Evolutionary conservation across 2,113 vertebrate genomes (phyloP).

Genomic region (Gopherus flavomarginatus): DNA sequence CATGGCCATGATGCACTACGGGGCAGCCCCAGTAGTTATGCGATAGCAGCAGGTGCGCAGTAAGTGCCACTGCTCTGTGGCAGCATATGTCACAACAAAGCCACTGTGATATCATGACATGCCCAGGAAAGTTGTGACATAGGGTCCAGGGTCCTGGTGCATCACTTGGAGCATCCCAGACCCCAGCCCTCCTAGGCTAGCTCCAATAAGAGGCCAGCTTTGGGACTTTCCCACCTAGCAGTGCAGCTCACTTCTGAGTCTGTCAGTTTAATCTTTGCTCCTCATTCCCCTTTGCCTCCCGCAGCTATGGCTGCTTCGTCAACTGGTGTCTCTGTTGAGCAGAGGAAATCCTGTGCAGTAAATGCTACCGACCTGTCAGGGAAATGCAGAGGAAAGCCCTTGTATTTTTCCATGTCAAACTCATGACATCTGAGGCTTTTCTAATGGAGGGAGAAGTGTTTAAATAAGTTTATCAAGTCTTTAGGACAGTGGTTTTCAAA

Average conservation of each 20-base stretch:
- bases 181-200: background rate
- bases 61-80: background rate
- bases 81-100: background rate
- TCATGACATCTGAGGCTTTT: no score
- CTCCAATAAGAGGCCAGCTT: no score
- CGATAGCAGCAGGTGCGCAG: background rate
- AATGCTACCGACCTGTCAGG: background rate
- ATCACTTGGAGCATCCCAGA: background rate
- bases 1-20: background rate
- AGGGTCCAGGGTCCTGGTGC: no score
- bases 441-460: no score
- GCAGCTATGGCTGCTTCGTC: background rate
- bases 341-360: background rate
- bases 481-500: no score
- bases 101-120: background rate
- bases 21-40: background rate
- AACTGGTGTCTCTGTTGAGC: background rate
- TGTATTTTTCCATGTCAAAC: background rate
- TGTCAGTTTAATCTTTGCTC: background rate
- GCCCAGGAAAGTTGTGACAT: background rate
- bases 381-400: background rate
- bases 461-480: no score
- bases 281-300: background rate
- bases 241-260: background rate
- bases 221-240: background rate